Conservation (phyloP, 2,888 invertebrate species). For the Cetonia aurata region DNA sequence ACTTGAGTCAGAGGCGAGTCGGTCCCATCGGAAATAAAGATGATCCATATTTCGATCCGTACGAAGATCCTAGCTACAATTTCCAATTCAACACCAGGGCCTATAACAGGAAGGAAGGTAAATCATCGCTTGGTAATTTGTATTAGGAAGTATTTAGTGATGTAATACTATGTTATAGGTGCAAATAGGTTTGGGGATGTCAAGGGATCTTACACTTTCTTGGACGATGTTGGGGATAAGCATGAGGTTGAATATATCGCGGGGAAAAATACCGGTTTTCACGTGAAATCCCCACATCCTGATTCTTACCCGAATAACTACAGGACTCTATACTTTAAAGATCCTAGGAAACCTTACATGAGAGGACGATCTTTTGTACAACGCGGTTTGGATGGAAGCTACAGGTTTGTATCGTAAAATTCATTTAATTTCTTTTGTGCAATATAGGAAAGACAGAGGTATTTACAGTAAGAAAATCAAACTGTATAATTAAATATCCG, state of each 20-base stretch:
- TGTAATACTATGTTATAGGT: conserved; percentile 45
- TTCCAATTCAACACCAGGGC: conserved; percentile 77
- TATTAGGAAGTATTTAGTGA: too few species aligned
- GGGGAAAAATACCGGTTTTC: conserved; percentile 81
- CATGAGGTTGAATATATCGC: conserved; percentile 84
- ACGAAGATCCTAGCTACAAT: conserved; percentile 81
- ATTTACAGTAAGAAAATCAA: too few species aligned
- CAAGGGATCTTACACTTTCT: conserved; percentile 77
- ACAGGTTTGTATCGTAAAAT: conserved; percentile 70
- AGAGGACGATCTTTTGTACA: conserved; percentile 81
- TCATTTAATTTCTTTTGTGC: too few species aligned
- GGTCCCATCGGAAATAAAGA: conserved; percentile 74
- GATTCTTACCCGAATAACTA: conserved; percentile 77
- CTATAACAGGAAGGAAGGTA: conserved; percentile 75
- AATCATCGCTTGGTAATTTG: background rate
- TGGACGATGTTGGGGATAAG: conserved; percentile 81
- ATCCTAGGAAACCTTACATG: conserved; percentile 73
- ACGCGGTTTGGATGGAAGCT: conserved; percentile 79
- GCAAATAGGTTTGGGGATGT: conserved; percentile 63
- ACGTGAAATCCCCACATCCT: conserved; percentile 77
- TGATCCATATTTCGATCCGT: conserved; percentile 81
- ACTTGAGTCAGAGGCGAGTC: conserved; percentile 72
- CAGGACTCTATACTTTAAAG: conserved; percentile 74
- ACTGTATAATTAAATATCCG: too few species aligned
- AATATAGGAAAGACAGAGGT: too few species aligned